A percentile compares a stretch with the other conserved stretches of the same genome.
Conservation (phyloP, 2,113 vertebrate genomes). For the Silurus meridionalis region DNA sequence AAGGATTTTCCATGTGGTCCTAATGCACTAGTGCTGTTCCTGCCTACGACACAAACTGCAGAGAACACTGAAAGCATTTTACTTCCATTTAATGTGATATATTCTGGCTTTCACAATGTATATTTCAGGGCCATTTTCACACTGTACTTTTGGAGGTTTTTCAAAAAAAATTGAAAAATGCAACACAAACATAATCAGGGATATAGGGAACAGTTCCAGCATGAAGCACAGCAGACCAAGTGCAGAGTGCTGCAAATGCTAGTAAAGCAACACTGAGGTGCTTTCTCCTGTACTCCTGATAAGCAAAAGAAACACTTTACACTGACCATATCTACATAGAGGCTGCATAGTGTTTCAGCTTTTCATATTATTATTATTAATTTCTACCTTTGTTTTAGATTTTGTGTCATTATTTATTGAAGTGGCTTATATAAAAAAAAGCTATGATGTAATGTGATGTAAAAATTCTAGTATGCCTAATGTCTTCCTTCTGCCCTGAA, state of each 20-base stretch:
- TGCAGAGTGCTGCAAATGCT: background rate
- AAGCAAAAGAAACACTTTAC: background rate
- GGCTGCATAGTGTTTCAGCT: background rate
- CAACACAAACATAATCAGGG: constrained; percentile 14
- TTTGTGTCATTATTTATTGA: background rate
- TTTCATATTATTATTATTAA: background rate
- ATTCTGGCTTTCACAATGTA: background rate
- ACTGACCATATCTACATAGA: background rate
- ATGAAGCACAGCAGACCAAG: constrained; percentile 2
- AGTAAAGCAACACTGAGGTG: background rate
- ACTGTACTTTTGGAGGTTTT: constrained; percentile 6
- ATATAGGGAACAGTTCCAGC: background rate
- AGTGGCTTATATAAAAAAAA: background rate
- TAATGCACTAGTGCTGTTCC: background rate
- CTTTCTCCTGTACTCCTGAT: background rate
- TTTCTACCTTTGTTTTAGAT: background rate
- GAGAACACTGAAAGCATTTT: constrained; percentile 9
- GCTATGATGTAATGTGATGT: background rate
- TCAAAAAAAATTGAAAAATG: background rate
- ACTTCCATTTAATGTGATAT: constrained; percentile 4
- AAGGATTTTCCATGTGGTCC: background rate
- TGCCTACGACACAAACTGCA: background rate
- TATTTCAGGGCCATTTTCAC: constrained; percentile 20
- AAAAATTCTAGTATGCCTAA: background rate
- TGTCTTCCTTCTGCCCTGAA: background rate